phyloP scores from a whole-genome alignment of 2,113 vertebrate genomes.

The Bambusicola thoracicus region DNA sequence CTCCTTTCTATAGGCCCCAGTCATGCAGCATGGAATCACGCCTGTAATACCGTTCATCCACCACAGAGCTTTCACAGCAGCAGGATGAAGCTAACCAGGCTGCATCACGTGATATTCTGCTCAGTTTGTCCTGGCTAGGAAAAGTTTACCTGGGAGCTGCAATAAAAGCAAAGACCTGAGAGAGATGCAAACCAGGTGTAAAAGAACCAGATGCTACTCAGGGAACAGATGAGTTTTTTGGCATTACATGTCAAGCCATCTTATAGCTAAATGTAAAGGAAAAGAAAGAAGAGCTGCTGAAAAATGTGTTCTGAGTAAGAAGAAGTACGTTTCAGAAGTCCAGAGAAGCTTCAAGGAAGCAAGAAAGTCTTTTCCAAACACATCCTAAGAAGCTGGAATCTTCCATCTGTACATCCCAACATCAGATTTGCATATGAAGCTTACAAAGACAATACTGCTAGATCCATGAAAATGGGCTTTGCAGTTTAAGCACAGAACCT shows the following conservation, averaged over 20 bases:
- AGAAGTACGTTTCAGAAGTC: neutral
- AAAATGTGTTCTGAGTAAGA: neutral
- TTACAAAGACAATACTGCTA: neutral
- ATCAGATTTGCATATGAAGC: neutral
- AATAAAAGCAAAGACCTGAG: neutral
- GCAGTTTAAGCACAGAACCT: neutral
- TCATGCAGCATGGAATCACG: fast-evolving
- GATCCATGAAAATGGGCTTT: neutral
- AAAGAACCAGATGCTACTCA: neutral
- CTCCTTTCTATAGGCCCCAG: neutral
- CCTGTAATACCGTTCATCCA: fast-evolving
- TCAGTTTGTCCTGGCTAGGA: neutral
- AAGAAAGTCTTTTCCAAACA: neutral
- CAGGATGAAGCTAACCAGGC: neutral
- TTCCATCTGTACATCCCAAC: neutral
- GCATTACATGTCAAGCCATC: neutral
- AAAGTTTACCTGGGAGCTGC: neutral
- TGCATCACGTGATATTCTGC: neutral
- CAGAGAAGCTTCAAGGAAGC: neutral
- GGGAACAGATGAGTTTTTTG: slow-evolving; percentile 4
- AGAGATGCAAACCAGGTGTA: neutral
- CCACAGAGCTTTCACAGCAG: neutral
- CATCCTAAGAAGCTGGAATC: neutral
- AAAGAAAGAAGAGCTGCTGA: slow-evolving; percentile 1
- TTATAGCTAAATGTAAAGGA: neutral